phyloP scores from a whole-genome alignment of 2,888 invertebrate genomes.

The Agonopterix alstromeriana region DNA sequence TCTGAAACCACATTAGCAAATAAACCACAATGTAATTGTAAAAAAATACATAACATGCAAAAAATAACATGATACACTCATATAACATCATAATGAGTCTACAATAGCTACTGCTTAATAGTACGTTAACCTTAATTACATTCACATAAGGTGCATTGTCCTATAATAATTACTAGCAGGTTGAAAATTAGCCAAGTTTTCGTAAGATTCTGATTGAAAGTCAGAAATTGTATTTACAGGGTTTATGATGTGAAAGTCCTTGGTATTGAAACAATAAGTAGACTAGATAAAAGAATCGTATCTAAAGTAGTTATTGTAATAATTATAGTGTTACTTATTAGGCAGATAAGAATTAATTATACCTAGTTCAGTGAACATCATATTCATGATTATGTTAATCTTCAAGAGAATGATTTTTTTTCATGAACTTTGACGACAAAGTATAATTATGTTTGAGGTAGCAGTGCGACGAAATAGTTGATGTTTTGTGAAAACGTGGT shows the following conservation, averaged over 20 bases:
- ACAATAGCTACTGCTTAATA: constrained; percentile 10
- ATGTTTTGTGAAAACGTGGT: too few relatives aligned
- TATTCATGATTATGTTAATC: too few relatives aligned
- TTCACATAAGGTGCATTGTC: not conserved
- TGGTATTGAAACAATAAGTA: constrained; percentile 11
- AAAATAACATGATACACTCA: not conserved
- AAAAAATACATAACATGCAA: not conserved
- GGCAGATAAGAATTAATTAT: not conserved
- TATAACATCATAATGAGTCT: constrained; percentile 2
- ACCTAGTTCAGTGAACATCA: too few relatives aligned
- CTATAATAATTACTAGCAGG: not conserved
- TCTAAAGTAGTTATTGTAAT: too few relatives aligned
- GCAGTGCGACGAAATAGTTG: too few relatives aligned
- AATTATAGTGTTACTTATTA: not conserved
- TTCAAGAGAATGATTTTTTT: too few relatives aligned
- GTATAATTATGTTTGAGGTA: too few relatives aligned
- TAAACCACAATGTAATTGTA: not conserved
- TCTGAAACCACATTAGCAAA: not conserved
- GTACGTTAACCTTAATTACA: constrained; percentile 22
- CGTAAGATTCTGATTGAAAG: constrained; percentile 19
- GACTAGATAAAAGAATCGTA: not conserved
- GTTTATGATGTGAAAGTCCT: constrained; percentile 26
- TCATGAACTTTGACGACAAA: too few relatives aligned
- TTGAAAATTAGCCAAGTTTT: constrained; percentile 8
- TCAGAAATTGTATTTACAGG: constrained; percentile 11